Evolutionary conservation across 92 coral and sea anemone genomes (phyloP).

Genomic region (Porites rus): DNA sequence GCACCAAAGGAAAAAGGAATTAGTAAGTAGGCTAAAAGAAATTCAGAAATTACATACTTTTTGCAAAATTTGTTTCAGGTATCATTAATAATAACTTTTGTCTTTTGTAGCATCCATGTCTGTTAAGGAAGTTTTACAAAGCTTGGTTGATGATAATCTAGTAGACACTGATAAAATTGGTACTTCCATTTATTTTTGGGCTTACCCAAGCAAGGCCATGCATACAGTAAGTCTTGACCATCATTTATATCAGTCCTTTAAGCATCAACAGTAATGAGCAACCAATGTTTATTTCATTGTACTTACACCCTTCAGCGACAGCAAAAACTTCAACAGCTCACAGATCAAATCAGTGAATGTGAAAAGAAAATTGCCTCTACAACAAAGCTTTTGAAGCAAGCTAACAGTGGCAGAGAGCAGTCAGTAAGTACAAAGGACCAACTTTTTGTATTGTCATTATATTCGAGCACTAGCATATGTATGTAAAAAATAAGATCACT

Average conservation of each 20-base stretch:
- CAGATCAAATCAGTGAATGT: constrained; percentile 71
- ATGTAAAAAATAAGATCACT: too few relatives aligned
- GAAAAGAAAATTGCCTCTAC: constrained; percentile 76
- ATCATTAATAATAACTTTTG: not conserved
- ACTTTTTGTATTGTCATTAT: too few relatives aligned
- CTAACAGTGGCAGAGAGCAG: constrained; percentile 79
- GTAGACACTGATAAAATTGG: constrained; percentile 99
- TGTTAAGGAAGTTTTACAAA: constrained; percentile 95
- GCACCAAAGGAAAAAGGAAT: constrained; percentile 99
- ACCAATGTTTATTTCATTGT: not conserved
- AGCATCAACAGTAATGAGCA: not conserved
- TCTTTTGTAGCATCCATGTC: constrained; percentile 91
- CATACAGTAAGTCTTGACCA: constrained; percentile 75
- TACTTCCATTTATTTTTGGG: constrained; percentile 97
- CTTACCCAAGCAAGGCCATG: constrained; percentile 98
- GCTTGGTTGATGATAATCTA: constrained; percentile 93
- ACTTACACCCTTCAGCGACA: constrained; percentile 60
- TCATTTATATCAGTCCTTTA: not conserved
- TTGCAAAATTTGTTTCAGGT: not conserved
- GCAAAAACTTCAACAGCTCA: constrained; percentile 80
- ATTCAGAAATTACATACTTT: not conserved
- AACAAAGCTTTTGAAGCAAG: constrained; percentile 72
- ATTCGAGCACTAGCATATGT: too few relatives aligned
- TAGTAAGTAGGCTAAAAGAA: constrained; percentile 68
- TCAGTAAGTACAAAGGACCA: constrained; percentile 64